Conservation (phyloP, 2,113 vertebrate species). For the Trogon melanurus region DNA sequence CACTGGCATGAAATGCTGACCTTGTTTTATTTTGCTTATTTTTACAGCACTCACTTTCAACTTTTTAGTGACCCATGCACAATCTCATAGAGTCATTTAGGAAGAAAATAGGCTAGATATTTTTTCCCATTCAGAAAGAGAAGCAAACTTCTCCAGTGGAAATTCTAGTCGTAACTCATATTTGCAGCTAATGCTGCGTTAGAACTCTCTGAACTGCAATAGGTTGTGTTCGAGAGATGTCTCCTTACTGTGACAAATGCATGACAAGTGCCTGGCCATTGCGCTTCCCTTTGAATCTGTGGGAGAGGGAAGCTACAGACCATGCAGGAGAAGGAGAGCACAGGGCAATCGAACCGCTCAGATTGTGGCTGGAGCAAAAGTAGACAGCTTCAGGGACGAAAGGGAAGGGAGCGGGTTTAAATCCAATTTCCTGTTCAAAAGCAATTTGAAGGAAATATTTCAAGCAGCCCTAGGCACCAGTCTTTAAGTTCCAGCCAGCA, state of each 20-base stretch:
- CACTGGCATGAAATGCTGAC: not conserved
- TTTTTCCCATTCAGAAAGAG: not conserved
- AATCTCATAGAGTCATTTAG: not conserved
- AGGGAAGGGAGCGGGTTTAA: not conserved
- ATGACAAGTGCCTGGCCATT: not conserved
- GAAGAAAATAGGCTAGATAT: not conserved
- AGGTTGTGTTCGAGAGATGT: not conserved
- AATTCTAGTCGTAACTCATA: not conserved
- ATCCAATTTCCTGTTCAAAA: not conserved
- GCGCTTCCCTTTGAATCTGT: not conserved
- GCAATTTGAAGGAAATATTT: slow-evolving; percentile 9
- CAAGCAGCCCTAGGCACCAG: not conserved
- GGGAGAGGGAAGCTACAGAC: not conserved
- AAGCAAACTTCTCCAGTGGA: not conserved
- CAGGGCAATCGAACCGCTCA: not conserved
- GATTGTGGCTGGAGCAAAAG: not conserved
- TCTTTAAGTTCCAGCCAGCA: not conserved
- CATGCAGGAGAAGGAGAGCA: not conserved
- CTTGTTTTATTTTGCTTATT: not conserved
- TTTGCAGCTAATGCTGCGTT: not conserved
- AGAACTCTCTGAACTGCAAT: not conserved
- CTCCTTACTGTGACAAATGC: not conserved
- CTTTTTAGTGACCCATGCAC: not conserved
- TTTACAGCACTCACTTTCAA: not conserved
- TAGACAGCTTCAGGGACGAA: not conserved